Base-by-base conservation (phyloP, 2,888 invertebrate species). In the Xestia rhomboidea region DNA sequence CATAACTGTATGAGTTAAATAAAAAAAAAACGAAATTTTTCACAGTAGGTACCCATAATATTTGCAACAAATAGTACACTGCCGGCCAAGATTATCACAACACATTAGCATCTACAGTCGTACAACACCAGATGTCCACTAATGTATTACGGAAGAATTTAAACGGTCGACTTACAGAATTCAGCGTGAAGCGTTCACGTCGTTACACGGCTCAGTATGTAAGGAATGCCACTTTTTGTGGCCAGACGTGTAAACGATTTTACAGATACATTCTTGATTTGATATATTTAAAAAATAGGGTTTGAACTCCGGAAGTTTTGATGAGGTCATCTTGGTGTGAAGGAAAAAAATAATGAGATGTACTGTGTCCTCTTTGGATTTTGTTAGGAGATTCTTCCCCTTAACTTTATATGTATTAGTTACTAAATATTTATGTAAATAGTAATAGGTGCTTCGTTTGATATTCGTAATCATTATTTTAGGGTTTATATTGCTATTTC, bases 191-290 rank as follows among this genome's bases (percentile, higher is more conserved):
- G 93, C 91, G 91, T 89, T 88, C 93, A 89, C 92, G 91, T 92
- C 89, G 87, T 93, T 93, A 91, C 91, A 91, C 92, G 93, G 89
- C 82, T 73, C 88, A 89, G 84, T 93, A 95, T 95, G 95, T 93
- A 89, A 86, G 95, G 95, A 95, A 95, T 95, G 94, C 89, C 83
- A 82, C 84, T 94, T 95, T 95, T 96, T 95, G 92, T 93, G 82
- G 83, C 81, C 77, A 64, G 73, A 87, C 88, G 82, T 87, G 90
- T 92, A 92, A 92, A 92, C 90, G 92, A 93, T 93, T 93, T 92
- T 90, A 91, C 87, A 86, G 90, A 89, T 88, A 90, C 94, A 93
- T 94, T 93, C 93, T 91, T 87, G 90, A 93, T 93, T 94, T 89
- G 91, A 90, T 90, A 89, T 91, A 90, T 89, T 89, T 75, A 91